phyloP scores from a whole-genome alignment of 2,113 vertebrate genomes.

The Solenodon paradoxus region DNA sequence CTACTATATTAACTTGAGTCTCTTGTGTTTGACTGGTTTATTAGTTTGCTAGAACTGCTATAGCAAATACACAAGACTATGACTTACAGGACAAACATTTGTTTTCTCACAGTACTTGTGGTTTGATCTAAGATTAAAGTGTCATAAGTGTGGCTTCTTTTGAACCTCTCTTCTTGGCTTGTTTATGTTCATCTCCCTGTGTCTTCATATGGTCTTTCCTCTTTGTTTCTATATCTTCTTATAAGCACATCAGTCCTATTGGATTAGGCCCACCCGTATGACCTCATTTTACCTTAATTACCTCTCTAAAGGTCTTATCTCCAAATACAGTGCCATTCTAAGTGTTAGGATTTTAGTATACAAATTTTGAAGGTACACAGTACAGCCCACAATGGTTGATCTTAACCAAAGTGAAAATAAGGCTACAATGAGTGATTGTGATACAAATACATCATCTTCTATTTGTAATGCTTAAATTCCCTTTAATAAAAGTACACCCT shows the following conservation, averaged over 20 bases:
- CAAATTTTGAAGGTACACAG: not conserved
- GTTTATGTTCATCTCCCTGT: not conserved
- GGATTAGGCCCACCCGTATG: not conserved
- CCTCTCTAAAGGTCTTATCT: not conserved
- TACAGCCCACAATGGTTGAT: not conserved
- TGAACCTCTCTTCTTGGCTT: not conserved
- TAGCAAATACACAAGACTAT: not conserved
- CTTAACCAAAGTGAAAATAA: not conserved
- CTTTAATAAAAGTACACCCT: not conserved
- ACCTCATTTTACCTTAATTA: not conserved
- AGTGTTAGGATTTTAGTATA: not conserved
- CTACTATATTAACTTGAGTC: not conserved
- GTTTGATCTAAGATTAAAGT: not conserved
- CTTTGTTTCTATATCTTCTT: not conserved
- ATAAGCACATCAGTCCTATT: not conserved
- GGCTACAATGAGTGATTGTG: not conserved
- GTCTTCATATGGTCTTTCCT: not conserved
- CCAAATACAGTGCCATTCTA: not conserved
- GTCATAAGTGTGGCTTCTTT: not conserved
- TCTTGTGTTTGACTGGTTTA: not conserved
- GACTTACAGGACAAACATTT: not conserved
- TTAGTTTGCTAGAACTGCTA: not conserved
- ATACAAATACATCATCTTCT: not conserved
- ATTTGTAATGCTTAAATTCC: not conserved
- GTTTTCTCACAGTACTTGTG: not conserved